phyloP scores from a whole-genome alignment of 2,888 invertebrate species.

The Idaea dimidiata region DNA sequence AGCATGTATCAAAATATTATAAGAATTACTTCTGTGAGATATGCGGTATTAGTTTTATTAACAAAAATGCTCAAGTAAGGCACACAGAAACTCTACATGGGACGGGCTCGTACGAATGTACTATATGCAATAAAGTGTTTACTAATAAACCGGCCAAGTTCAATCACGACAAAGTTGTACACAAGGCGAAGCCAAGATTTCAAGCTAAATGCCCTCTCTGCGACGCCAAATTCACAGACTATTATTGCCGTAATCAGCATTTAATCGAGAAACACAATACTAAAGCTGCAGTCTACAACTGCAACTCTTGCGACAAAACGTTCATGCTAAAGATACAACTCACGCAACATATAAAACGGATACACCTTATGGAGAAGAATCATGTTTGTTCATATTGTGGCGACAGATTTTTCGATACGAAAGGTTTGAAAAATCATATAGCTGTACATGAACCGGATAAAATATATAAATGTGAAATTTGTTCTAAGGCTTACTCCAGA shows the following conservation, averaged over 20 bases:
- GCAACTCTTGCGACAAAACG: too few species aligned
- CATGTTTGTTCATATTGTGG: slow-evolving; percentile 46
- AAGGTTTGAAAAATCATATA: slow-evolving; percentile 56
- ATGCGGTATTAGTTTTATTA: slow-evolving; percentile 50
- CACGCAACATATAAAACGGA: slow-evolving; percentile 17
- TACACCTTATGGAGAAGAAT: slow-evolving; percentile 54
- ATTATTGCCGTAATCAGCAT: too few species aligned
- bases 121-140: slow-evolving; percentile 64
- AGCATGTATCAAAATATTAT: slow-evolving; percentile 55
- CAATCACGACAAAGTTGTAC: slow-evolving; percentile 39
- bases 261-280: too few species aligned
- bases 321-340: too few species aligned
- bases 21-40: slow-evolving; percentile 47
- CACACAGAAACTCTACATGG: slow-evolving; percentile 50
- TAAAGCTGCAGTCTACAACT: too few species aligned
- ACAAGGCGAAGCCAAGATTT: slow-evolving; percentile 23
- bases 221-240: too few species aligned
- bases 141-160: slow-evolving; percentile 50
- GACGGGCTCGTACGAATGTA: slow-evolving; percentile 51
- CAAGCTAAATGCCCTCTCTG: slow-evolving; percentile 16
- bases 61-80: slow-evolving; percentile 37
- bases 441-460: slow-evolving; percentile 72
- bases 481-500: slow-evolving; percentile 40
- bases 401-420: slow-evolving; percentile 47
- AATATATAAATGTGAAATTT: slow-evolving; percentile 55